Evolutionary conservation across 2,888 invertebrate genomes (phyloP), one percentile per base, ranked within the genome.

Genomic region (Pandemis corylana): DNA sequence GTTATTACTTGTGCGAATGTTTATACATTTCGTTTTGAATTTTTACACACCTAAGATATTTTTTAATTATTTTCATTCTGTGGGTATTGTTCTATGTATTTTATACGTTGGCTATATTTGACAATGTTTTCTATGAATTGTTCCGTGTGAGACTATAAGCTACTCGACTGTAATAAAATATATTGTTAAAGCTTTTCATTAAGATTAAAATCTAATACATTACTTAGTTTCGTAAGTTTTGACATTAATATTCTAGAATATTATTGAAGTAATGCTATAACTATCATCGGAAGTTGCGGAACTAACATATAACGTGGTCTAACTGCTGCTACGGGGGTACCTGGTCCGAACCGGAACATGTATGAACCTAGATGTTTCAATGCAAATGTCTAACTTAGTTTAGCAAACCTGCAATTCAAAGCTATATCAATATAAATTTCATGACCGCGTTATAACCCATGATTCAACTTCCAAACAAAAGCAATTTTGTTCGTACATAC

Each of bases 241-340:
- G 59, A 20, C 28, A 12, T 59, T 59, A 28, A 28, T 59, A 59
- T 59, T 59, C 28, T 10, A 59, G 12, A 4, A 28, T 28, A 59
- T 59, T 28, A 28, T 28, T 20, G 28, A 59, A 59, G 5, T 28
- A 12, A 28, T 59, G 20, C 59, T 28, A 59, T 6, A 51, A 28
- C 28, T 59, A 59, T 12, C 59, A 56, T 41, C 64, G n/a, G 59
- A 59, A 36, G 73, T 20, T 28, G 46, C 36, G 20, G 59, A 74
- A 59, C 69, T 74, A 42, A 64, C 42, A 61, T 65, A 20, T 5
- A 59, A 49, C 20, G 64, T 42, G 36, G 64, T 68, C 9, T 56
- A 49, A 68, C 68, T 73, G 49, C 20, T 13, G 49, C 36, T 12
- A 28, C 59, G 28, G 59, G 66, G 12, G 51, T 65, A 42, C 73